Conservation (phyloP, 2,888 invertebrate genomes). For the Lycocerus yunnanus region DNA sequence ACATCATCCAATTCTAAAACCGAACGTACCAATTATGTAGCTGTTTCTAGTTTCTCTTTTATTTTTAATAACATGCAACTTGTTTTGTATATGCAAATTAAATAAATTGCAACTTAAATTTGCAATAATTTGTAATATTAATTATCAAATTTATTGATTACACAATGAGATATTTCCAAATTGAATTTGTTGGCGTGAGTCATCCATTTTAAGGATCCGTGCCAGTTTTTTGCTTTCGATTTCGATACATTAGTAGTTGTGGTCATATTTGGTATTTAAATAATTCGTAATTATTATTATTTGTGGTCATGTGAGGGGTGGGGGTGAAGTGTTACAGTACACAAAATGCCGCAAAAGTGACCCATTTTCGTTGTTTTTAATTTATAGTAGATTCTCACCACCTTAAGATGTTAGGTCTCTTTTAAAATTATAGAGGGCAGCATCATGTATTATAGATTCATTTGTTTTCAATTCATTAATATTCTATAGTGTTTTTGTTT, state of each 20-base stretch:
- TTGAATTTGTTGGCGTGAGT: background rate
- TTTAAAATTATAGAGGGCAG: background rate
- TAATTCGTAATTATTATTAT: background rate
- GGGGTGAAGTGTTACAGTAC: too few relatives aligned
- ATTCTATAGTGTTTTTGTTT: background rate
- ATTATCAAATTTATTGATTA: background rate
- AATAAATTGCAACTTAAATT: background rate
- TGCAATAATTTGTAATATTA: background rate
- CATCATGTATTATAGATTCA: background rate
- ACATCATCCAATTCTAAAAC: constrained; percentile 2
- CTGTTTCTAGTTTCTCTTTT: background rate
- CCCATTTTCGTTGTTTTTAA: background rate
- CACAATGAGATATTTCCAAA: background rate
- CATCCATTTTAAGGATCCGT: background rate
- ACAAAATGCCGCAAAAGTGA: too few relatives aligned
- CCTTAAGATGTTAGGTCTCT: background rate
- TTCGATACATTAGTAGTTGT: background rate
- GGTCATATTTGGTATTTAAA: background rate
- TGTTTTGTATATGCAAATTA: background rate
- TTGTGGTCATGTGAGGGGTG: too few relatives aligned
- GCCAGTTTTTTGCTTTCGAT: background rate
- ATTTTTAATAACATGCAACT: background rate
- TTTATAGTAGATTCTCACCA: background rate
- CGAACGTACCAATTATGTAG: background rate
- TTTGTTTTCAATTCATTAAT: background rate